Evolutionary conservation across 2,888 invertebrate genomes (phyloP).

Genomic region (Norana najaformis): DNA sequence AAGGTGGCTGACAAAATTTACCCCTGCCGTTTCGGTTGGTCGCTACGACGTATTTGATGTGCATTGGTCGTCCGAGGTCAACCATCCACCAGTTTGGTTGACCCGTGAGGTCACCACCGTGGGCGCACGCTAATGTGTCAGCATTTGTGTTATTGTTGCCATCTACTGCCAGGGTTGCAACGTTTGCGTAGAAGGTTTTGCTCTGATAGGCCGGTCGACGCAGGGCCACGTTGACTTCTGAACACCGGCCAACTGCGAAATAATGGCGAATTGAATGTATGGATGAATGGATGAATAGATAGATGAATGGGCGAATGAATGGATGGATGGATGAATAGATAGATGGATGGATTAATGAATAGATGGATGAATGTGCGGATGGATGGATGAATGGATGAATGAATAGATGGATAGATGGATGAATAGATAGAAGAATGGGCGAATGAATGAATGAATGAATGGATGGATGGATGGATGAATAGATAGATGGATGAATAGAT

Average conservation of each 20-base stretch:
- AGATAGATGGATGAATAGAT: background rate
- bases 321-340: no score
- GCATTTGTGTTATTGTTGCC: background rate
- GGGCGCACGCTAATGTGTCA: background rate
- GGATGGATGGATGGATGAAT: no score
- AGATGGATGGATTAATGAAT: no score
- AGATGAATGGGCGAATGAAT: no score
- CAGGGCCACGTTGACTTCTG: background rate
- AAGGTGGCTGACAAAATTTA: background rate
- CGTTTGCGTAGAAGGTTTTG: background rate
- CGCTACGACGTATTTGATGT: background rate
- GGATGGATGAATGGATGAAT: no score
- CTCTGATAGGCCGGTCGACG: background rate
- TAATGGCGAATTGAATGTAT: background rate
- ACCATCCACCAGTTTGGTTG: constrained; percentile 8
- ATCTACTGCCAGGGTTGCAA: background rate
- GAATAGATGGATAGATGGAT: no score
- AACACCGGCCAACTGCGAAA: background rate
- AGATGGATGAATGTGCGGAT: no score
- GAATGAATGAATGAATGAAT: no score
- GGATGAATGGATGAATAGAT: background rate
- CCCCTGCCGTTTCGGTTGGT: background rate
- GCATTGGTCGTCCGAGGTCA: background rate
- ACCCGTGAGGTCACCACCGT: background rate
- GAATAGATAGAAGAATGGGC: no score